These are phyloP conservation scores for Cydia fagiglandana DNA, from an alignment of 1,140 invertebrate species.

Conservation along the genomic window DNA sequence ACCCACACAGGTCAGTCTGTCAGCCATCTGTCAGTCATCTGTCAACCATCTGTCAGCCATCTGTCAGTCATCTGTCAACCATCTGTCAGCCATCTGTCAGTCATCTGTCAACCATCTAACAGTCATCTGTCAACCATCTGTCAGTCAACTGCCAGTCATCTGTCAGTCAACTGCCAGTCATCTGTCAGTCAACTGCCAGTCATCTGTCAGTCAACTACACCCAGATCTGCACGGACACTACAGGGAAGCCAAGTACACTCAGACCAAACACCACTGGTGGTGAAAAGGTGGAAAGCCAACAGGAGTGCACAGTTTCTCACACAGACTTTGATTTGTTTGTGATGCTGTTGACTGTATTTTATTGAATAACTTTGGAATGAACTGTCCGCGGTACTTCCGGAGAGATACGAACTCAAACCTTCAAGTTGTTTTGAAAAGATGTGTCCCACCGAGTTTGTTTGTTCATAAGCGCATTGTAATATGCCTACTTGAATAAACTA, in stretches of 20 bases:
- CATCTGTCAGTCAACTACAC: conserved; percentile 74
- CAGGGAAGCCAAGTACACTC: conserved; percentile 96
- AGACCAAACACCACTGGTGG: conserved; percentile 99
- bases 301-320: conserved; percentile 84
- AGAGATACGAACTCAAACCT: too few relatives aligned
- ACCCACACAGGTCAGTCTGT: conserved; percentile 84
- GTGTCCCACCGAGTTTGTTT: too few relatives aligned
- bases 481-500: too few relatives aligned
- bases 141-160: neutral
- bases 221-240: conserved; percentile 99
- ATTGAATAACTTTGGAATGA: too few relatives aligned
- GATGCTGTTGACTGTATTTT: too few relatives aligned
- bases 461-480: too few relatives aligned
- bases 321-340: too few relatives aligned
- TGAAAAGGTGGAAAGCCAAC: conserved; percentile 99
- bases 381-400: too few relatives aligned
- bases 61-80: neutral
- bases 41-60: conserved; percentile 68
- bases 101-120: conserved; percentile 48
- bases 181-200: neutral
- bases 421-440: too few relatives aligned
- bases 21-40: neutral
- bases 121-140: conserved; percentile 52
- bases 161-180: too few relatives aligned
- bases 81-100: neutral